Percentiles rank a stretch among this genome's conserved stretches.
Conservation (phyloP, 2,113 vertebrate genomes). For the Anhinga rufa region DNA sequence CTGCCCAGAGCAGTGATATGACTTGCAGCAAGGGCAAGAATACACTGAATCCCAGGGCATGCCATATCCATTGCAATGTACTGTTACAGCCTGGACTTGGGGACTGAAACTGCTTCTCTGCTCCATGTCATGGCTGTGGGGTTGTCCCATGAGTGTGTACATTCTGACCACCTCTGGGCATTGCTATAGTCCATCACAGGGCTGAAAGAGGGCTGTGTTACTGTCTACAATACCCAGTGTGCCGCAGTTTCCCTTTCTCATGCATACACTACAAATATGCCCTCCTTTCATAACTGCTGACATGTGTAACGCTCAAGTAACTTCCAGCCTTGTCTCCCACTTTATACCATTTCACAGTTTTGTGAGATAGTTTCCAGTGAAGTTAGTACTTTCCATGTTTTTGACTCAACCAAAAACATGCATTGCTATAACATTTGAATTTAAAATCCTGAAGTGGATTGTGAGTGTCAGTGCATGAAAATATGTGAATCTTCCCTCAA, state of each 20-base stretch:
- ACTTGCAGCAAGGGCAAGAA: not conserved
- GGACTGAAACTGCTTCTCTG: not conserved
- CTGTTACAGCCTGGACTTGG: not conserved
- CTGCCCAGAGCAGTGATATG: not conserved
- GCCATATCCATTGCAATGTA: not conserved
- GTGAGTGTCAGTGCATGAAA: not conserved
- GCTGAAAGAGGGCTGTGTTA: not conserved
- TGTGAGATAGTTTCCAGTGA: not conserved
- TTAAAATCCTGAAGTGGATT: not conserved
- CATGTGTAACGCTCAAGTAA: rapidly evolving
- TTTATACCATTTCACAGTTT: not conserved
- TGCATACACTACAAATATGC: rapidly evolving
- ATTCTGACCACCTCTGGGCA: not conserved
- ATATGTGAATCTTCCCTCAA: not conserved
- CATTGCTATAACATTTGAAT: not conserved
- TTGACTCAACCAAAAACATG: not conserved
- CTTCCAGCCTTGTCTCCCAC: not conserved
- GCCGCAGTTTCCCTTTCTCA: not conserved
- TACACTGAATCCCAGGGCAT: not conserved
- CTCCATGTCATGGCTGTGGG: not conserved
- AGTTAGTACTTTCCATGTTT: not conserved
- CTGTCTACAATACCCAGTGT: too few species aligned
- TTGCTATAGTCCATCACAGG: not conserved
- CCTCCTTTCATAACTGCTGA: not conserved
- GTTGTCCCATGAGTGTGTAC: rapidly evolving